Evolutionary conservation across 2,797 vertebrate species (phyloP), one percentile per base, ranked within the genome.

Genomic region (Margarornis squamiger): DNA sequence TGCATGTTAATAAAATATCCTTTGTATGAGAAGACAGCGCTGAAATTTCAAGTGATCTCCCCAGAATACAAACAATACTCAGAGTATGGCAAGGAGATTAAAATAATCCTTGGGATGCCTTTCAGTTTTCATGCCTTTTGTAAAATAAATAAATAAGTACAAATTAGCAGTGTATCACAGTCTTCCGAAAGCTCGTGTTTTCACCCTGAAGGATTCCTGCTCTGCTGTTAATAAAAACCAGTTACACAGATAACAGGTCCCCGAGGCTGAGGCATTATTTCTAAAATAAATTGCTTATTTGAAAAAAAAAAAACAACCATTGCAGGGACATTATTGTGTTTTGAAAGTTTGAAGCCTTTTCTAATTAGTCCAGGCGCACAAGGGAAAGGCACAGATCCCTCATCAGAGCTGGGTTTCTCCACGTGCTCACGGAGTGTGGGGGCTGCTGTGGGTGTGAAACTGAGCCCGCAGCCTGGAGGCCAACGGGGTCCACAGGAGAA

Each of bases 281-380:
- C 80, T 76, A 86, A 97, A 96, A 94, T 95, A 93, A 95, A 96
- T 93, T 91, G 80, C 82, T 93, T 89, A 52, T 93, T 94, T 95
- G 78, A 80, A 81, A 95, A 27, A 49, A 80, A 80, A 95, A 23
- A 24, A 41, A 41, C 16, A n/a, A n/a, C n/a, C n/a, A 74, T 76
- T 88, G 52, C 49, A 65, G 67, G 62, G 65, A 77, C 96, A 82
- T 86, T 48, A 63, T 43, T 79, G 38, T 7, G 8, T 92, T 92
- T 66, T 66, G 82, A 77, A 96, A 94, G 68, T 70, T 85, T 79
- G 70, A 87, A 90, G 62, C 71, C 26, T 91, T 87, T 84, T 55
- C 68, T 92, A 95, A 91, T 92, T 90, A 93, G 85, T 86, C 66
- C 14, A 3, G 52, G 70, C 82, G 72, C 4, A 0, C 2, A 13